phyloP scores from a whole-genome alignment of 2,113 vertebrate species.

The Limanda limanda region DNA sequence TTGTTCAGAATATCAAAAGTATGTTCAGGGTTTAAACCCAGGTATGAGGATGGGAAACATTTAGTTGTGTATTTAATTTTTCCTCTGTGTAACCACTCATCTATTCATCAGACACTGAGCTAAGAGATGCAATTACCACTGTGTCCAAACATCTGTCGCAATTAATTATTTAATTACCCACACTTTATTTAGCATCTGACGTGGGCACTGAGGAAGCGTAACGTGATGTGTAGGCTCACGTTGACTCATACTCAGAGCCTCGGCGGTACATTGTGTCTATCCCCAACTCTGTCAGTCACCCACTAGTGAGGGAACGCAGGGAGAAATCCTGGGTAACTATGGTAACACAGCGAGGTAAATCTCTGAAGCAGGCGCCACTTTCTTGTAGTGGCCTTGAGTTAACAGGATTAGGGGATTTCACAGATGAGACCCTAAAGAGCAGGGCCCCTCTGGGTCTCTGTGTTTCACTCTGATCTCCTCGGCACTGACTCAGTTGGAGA shows the following conservation, averaged over 20 bases:
- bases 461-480: constrained; percentile 1
- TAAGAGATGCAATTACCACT: constrained; percentile 21
- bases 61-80: too few relatives aligned
- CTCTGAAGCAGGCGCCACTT: constrained; percentile 24
- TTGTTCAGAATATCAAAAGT: too few relatives aligned
- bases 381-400: constrained; percentile 50
- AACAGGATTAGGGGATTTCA: constrained; percentile 64
- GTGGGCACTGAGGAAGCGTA: neutral
- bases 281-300: constrained; percentile 8
- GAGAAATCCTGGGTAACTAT: constrained; percentile 63
- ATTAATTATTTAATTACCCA: constrained; percentile 34
- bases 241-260: constrained; percentile 6
- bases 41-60: neutral
- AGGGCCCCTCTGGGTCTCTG: constrained; percentile 24
- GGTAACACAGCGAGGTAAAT: constrained; percentile 62
- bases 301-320: constrained; percentile 9
- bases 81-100: too few relatives aligned
- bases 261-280: constrained; percentile 1
- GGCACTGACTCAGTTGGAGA: neutral
- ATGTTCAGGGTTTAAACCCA: neutral
- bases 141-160: constrained; percentile 32
- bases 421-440: constrained; percentile 41
- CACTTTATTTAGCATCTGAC: constrained; percentile 10
- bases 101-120: neutral
- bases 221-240: constrained; percentile 18